Evolutionary conservation across 2,797 vertebrate species (phyloP), one percentile per base, ranked within the genome.

Genomic region (Microctenopoma steveboyesi): DNA sequence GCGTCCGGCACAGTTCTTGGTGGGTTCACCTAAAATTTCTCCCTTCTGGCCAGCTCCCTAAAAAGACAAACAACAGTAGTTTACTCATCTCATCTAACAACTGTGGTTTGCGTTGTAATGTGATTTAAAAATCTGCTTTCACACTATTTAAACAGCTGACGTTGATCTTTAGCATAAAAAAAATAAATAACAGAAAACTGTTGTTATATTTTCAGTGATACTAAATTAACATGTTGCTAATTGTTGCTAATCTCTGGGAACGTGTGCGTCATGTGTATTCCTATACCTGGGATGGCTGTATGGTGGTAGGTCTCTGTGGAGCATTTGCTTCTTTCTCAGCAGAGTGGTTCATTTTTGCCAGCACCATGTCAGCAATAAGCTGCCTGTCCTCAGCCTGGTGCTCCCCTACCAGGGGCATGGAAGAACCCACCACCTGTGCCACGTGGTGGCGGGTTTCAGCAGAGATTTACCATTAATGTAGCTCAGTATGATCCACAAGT

Each of bases 361-460:
- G 69, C 15, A 97, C 95, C 79, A 99, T 85, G 46, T 98, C 96
- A 0, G 94, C 93, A 57, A 99, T 97, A 64, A 97, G 95, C 88
- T 98, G 97, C 83, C 95, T 93, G 91, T 98, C 98, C 81, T 98
- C 97, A 1, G 89, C 86, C 86, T 99, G 97, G 88, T 98, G 96
- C 61, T 98, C 97, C 25, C 97, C 97, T 0, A 98, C 96, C 82
- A 99, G 92, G 0, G 96, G 96, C 95, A 98, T 96, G n/a, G 96
- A 92, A 1, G 96, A 97, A 76, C 97, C 97, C 86, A 96, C 95
- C 82, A 96, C 96, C 97, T 98, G 78, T n/a, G 9, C n/a, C 61
- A 71, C 56, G 67, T 1, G 27, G 50, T 62, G 7, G 39, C 54
- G 11, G 46, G 62, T 76, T 57, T 49, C 1, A 66, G 35, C 12